Evolutionary conservation across 53 echinoderm and acorn worm species (phyloP).

Genomic region (Mesocentrotus franciscanus): DNA sequence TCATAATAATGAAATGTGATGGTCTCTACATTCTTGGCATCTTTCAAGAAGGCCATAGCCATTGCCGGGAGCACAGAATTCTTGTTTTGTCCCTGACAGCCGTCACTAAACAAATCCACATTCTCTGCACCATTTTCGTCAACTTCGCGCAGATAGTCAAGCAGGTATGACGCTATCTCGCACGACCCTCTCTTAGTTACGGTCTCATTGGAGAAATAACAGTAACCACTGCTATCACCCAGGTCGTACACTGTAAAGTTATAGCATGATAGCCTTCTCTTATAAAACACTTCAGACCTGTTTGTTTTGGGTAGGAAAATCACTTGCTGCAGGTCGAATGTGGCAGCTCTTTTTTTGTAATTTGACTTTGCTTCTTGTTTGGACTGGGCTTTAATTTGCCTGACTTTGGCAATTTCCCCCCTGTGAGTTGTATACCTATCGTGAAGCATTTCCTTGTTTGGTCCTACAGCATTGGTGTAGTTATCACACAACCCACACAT

Average conservation of each 20-base stretch:
- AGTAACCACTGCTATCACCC: slow-evolving; percentile 52
- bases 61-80: slow-evolving; percentile 77
- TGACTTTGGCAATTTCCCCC: too few species aligned
- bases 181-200: slow-evolving; percentile 68
- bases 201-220: slow-evolving; percentile 74
- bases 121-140: slow-evolving; percentile 36
- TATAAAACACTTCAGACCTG: slow-evolving; percentile 71
- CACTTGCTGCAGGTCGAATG: slow-evolving; percentile 74
- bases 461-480: too few species aligned
- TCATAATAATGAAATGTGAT: slow-evolving; percentile 70
- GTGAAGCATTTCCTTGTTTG: too few species aligned
- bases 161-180: slow-evolving; percentile 71
- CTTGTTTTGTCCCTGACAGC: slow-evolving; percentile 79
- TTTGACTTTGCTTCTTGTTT: too few species aligned
- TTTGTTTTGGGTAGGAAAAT: slow-evolving; percentile 65
- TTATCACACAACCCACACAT: slow-evolving; percentile 40
- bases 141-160: slow-evolving; percentile 50
- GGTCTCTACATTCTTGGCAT: not conserved
- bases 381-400: too few species aligned
- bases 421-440: too few species aligned
- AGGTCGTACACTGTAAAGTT: slow-evolving; percentile 79
- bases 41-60: slow-evolving; percentile 56
- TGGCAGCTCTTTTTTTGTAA: not conserved
- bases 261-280: slow-evolving; percentile 70
- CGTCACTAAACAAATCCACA: slow-evolving; percentile 74